Evolutionary conservation across 2,888 invertebrate genomes (phyloP), one percentile per base, ranked within the genome.

Genomic region (Gnatocerus cornutus): DNA sequence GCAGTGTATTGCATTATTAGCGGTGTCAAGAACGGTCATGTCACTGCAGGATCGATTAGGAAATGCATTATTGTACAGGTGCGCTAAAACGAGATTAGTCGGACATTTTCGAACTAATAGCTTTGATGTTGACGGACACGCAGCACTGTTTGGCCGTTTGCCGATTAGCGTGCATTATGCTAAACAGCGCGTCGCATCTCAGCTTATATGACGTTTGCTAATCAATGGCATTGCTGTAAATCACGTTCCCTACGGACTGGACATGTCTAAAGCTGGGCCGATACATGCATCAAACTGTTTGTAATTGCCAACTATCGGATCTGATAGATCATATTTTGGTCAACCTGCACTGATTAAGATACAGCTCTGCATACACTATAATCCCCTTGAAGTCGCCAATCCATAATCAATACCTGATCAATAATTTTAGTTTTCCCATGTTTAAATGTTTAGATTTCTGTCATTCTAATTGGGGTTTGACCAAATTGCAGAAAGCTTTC

Each of bases 161-260:
- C 78, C 80, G 82, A 82, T 83, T 82, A 83, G 77, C 78, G 78
- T 78, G 79, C 82, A 82, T 83, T 83, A 83, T 83, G 83, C 80
- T 83, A 83, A 83, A 83, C 79, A 82, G 78, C 73, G 78, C 78
- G 74, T 76, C 69, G 79, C 80, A 80, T 82, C 81, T 82, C 82
- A 79, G 80, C 78, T 79, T 80, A 79, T 81, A 80, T 83, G 82
- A 80, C 82, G 73, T 80, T 76, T 76, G 76, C 80, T 83, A 83
- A 83, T 83, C 83, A 83, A 82, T 81, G 81, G 79, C 78, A 78
- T 78, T 75, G 80, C 78, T 78, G 81, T 83, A 83, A 83, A 84
- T 84, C 82, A 83, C 83, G 80, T 81, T 82, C 81, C 82, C 81
- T 76, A 73, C 73, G 81, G 82, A 77, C 79, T 75, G 77, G 74